Evolutionary conservation across 92 coral and sea anemone species (phyloP).

Genomic region (Palythoa grandis): DNA sequence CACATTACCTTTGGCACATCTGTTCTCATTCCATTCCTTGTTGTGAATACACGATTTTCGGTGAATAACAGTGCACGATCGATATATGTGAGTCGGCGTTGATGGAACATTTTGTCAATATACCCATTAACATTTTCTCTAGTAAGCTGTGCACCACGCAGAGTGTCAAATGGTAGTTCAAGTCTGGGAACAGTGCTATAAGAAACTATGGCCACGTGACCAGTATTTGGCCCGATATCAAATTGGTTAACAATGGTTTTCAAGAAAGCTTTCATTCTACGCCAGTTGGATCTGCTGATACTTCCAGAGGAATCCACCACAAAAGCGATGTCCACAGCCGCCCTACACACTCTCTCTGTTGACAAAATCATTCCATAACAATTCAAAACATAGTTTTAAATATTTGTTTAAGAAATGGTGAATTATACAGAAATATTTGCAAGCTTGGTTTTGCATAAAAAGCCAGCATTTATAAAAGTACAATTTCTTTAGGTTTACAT

Average conservation of each 20-base stretch:
- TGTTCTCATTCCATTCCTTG: slow-evolving; percentile 24
- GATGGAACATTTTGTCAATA: neutral
- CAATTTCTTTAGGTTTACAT: too few species aligned
- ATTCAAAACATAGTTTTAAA: neutral
- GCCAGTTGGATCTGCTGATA: slow-evolving; percentile 13
- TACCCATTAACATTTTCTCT: neutral
- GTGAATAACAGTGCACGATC: slow-evolving; percentile 20
- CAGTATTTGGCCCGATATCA: slow-evolving; percentile 28
- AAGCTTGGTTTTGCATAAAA: too few species aligned
- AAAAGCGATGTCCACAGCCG: slow-evolving; percentile 10
- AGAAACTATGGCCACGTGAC: slow-evolving; percentile 24
- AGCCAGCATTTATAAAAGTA: too few species aligned
- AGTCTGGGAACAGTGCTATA: slow-evolving; percentile 1
- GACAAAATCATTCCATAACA: too few species aligned
- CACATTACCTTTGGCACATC: slow-evolving; percentile 10
- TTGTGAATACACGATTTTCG: neutral
- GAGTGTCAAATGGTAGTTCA: neutral
- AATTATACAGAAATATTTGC: too few species aligned
- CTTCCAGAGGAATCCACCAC: slow-evolving; percentile 32
- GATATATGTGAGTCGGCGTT: slow-evolving; percentile 14
- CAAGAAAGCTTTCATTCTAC: slow-evolving; percentile 11
- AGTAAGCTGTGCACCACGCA: neutral
- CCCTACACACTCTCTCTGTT: slow-evolving; percentile 27
- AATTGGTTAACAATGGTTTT: slow-evolving; percentile 10
- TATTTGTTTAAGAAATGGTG: too few species aligned